Base-by-base conservation (phyloP, 2,888 invertebrate species). In the Panzeria rudis region DNA sequence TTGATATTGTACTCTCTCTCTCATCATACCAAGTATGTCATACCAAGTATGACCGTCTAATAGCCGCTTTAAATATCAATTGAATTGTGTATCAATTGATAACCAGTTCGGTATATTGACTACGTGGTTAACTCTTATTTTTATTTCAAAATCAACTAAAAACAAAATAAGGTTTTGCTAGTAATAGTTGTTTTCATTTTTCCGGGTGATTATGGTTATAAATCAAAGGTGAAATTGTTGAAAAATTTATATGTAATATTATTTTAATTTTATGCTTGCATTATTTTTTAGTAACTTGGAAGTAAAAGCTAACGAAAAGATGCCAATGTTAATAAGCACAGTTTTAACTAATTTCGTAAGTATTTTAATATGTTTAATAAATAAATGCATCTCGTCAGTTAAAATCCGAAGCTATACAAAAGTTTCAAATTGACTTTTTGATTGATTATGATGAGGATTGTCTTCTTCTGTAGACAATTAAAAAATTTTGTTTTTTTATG, bases 41-140 rank as follows among this genome's bases (percentile, higher is more conserved):
- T n/a, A n/a, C n/a, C n/a, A n/a, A n/a, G n/a, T n/a, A n/a, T n/a
- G n/a, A n/a, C n/a, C n/a, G n/a, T n/a, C n/a, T n/a, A n/a, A n/a
- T n/a, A n/a, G n/a, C n/a, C n/a, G n/a, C n/a, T n/a, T n/a, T n/a
- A n/a, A n/a, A n/a, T n/a, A n/a, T 32, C 9, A 59, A 35, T 35
- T 83, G 90, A 96, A n/a, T n/a, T n/a, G n/a, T n/a, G n/a, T 87
- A 97, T 97, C 96, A 94, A 94, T 77, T 17, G 52, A 54, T 23
- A 84, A 77, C 77, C 69, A 69, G 81, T 69, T 73, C 7, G 15
- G 47, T 38, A 29, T 52, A 47, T 78, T 84, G 84, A 73, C 23
- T 84, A 85, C 85, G 85, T 85, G 85, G 81, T 81, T 66, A 59
- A 41, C 56, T 75, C 59, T 80, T 77, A 35, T 61, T 69, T 68